phyloP scores from a whole-genome alignment of 2,113 vertebrate genomes.

The Conger conger region DNA sequence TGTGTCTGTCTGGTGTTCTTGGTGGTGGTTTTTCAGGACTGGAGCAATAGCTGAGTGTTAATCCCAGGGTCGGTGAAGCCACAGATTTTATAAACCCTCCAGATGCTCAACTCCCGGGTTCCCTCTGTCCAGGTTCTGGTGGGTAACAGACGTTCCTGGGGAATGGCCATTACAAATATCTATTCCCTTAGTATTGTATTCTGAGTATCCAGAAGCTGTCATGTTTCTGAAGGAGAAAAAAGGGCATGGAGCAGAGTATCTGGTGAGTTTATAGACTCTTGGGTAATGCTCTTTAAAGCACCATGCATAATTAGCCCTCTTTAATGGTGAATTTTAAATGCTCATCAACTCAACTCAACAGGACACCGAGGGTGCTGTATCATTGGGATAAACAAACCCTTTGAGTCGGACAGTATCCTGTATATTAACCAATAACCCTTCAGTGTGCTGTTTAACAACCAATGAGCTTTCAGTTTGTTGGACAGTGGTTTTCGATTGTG shows the following conservation, averaged over 20 bases:
- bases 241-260: too few relatives aligned
- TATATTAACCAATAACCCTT: background rate
- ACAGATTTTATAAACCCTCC: background rate
- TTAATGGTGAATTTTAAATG: background rate
- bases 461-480: background rate
- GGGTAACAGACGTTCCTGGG: too few relatives aligned
- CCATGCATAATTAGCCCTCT: background rate
- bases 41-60: background rate
- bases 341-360: too few relatives aligned
- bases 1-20: conserved; percentile 41
- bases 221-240: too few relatives aligned
- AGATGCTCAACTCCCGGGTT: background rate
- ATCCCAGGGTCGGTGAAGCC: too few relatives aligned
- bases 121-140: background rate
- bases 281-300: background rate
- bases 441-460: background rate
- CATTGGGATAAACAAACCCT: background rate
- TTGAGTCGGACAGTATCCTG: background rate
- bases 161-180: too few relatives aligned
- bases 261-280: too few relatives aligned
- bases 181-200: too few relatives aligned
- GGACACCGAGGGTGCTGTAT: too few relatives aligned
- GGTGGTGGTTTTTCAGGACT: conserved; percentile 45
- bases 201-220: too few relatives aligned
- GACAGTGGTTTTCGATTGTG: background rate